Conservation (phyloP, 1,140 invertebrate genomes). For the Plutomurus gul region DNA sequence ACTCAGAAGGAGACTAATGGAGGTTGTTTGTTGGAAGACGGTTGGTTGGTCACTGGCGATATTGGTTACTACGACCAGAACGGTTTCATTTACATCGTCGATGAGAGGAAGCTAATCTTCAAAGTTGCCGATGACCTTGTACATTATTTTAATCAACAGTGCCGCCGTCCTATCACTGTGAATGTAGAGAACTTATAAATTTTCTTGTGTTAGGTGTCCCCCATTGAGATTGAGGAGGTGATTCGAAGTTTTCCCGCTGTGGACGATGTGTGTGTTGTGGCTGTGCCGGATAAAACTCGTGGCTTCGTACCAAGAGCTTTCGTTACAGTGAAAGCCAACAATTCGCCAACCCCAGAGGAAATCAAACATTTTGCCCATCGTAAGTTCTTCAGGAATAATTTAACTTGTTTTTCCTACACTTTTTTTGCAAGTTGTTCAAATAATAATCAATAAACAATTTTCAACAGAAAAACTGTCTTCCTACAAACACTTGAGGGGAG, state of each 20-base stretch:
- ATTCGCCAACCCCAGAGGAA: background rate
- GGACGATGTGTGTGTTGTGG: slow-evolving; percentile 58
- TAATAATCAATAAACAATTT: background rate
- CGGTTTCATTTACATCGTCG: slow-evolving; percentile 55
- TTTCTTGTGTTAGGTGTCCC: slow-evolving; percentile 22
- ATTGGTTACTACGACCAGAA: slow-evolving; percentile 55
- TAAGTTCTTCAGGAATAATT: background rate
- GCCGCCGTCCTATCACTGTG: background rate
- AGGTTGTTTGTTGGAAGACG: background rate
- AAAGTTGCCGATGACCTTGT: slow-evolving; percentile 53
- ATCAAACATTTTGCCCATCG: slow-evolving; percentile 10
- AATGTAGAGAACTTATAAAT: background rate
- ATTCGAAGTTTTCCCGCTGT: slow-evolving; percentile 58
- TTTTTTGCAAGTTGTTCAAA: background rate
- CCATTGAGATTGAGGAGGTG: slow-evolving; percentile 47
- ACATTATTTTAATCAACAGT: background rate
- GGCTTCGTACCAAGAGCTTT: slow-evolving; percentile 28
- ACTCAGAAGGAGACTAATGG: no score
- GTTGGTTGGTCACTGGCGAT: slow-evolving; percentile 55
- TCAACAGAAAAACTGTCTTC: background rate
- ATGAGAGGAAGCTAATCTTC: slow-evolving; percentile 56
- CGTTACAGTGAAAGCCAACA: background rate
- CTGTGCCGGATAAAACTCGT: slow-evolving; percentile 16
- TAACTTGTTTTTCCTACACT: background rate
- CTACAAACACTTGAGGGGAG: slow-evolving; percentile 32